Evolutionary conservation across 2,113 vertebrate genomes (phyloP).

Genomic region (Psephotus haematonotus): DNA sequence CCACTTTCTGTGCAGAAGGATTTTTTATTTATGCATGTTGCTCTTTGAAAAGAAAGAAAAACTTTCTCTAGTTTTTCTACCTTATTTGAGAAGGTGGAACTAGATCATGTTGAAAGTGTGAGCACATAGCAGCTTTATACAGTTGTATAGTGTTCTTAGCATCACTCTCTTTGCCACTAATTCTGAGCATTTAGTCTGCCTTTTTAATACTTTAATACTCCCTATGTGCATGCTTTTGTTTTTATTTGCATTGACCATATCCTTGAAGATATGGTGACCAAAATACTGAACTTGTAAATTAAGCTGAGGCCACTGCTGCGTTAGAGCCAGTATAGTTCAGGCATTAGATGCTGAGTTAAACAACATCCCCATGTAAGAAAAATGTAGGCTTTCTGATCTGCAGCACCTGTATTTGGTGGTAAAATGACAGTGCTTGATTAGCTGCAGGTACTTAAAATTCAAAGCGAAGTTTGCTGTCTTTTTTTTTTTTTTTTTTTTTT

Average conservation of each 20-base stretch:
- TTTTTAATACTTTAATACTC: neutral
- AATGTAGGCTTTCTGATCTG: neutral
- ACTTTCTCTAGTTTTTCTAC: neutral
- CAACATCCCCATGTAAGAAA: neutral
- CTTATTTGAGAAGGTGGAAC: neutral
- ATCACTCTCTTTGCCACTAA: neutral
- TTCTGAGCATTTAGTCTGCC: neutral
- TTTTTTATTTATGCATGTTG: neutral
- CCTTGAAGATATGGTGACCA: neutral
- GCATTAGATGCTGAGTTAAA: neutral
- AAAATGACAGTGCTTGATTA: neutral
- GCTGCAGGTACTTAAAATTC: neutral
- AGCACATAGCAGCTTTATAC: neutral
- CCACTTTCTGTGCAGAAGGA: neutral
- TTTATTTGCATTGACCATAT: neutral
- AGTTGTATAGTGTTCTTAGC: neutral
- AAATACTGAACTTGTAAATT: neutral
- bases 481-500: neutral
- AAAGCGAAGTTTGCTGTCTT: neutral
- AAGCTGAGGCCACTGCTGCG: neutral
- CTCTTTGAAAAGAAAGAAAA: neutral
- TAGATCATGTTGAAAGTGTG: neutral
- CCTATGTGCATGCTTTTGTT: neutral
- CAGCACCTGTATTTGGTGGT: neutral
- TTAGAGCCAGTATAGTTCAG: neutral